Percentiles rank a stretch among this genome's conserved stretches.
Evolutionary conservation across 53 echinoderm and acorn worm genomes (phyloP).

Genomic region (Paelopatides confundens): DNA sequence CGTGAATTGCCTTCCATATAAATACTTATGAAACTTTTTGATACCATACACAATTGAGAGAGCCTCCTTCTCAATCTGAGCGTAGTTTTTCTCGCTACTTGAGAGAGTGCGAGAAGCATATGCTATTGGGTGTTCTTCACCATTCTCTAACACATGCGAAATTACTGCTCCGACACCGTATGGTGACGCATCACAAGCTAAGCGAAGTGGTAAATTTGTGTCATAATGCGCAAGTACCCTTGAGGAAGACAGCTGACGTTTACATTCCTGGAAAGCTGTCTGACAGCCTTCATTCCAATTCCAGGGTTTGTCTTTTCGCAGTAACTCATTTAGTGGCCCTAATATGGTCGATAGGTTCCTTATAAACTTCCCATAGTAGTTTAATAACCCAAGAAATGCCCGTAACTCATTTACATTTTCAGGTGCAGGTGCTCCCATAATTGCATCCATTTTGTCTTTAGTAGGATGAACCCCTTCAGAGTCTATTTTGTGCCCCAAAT

Average conservation of each 20-base stretch:
- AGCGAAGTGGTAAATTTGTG: background rate
- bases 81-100: too few species aligned
- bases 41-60: slow-evolving; percentile 46
- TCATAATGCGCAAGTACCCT: background rate
- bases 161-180: background rate
- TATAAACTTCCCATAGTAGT: slow-evolving; percentile 43
- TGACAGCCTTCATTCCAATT: background rate
- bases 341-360: slow-evolving; percentile 14
- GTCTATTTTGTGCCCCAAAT: slow-evolving; percentile 44
- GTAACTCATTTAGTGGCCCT: slow-evolving; percentile 15
- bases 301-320: slow-evolving; percentile 24
- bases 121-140: background rate
- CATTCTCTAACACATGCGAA: too few species aligned
- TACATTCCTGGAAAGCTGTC: too few species aligned
- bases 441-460: slow-evolving; percentile 30
- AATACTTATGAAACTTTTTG: slow-evolving; percentile 53
- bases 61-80: slow-evolving; percentile 57
- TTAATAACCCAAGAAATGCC: slow-evolving; percentile 35
- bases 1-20: slow-evolving; percentile 55
- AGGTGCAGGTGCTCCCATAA: background rate
- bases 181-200: too few species aligned
- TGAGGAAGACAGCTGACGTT: too few species aligned
- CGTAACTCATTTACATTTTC: background rate
- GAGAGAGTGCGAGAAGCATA: too few species aligned
- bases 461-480: slow-evolving; percentile 25